Evolutionary conservation across 1,140 invertebrate genomes (phyloP).

Genomic region (Drosophila oshimai): DNA sequence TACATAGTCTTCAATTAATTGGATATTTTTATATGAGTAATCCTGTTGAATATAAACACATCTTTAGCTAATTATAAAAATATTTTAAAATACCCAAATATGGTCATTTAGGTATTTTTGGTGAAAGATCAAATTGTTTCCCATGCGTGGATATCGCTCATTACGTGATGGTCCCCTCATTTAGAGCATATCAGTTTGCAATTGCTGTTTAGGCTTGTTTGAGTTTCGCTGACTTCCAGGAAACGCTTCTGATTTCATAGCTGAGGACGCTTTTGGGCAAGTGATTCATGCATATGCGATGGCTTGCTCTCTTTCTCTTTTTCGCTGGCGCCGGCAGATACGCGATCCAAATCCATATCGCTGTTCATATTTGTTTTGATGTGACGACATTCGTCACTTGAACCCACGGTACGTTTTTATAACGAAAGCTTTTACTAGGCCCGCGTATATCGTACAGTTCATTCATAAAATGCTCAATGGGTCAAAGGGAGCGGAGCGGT

Average conservation of each 20-base stretch:
- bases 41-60: no score
- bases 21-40: no score
- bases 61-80: no score
- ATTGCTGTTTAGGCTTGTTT: constrained; percentile 57
- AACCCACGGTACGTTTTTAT: background rate
- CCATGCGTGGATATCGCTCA: background rate
- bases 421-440: constrained; percentile 30
- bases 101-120: no score
- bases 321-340: constrained; percentile 22
- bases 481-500: background rate
- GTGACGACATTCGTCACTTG: constrained; percentile 10
- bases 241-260: constrained; percentile 72
- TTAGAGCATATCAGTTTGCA: constrained; percentile 20
- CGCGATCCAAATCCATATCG: constrained; percentile 24
- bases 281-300: constrained; percentile 53
- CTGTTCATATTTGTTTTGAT: constrained; percentile 29
- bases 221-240: constrained; percentile 61
- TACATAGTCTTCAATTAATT: no score
- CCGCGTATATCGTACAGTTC: constrained; percentile 5
- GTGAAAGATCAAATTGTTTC: no score
- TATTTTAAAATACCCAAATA: no score
- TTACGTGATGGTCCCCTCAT: constrained; percentile 2
- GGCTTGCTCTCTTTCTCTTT: background rate
- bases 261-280: constrained; percentile 48
- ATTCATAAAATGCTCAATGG: constrained; percentile 22